Conservation (phyloP, 2,113 vertebrate species). For the Phodopus roborovskii region DNA sequence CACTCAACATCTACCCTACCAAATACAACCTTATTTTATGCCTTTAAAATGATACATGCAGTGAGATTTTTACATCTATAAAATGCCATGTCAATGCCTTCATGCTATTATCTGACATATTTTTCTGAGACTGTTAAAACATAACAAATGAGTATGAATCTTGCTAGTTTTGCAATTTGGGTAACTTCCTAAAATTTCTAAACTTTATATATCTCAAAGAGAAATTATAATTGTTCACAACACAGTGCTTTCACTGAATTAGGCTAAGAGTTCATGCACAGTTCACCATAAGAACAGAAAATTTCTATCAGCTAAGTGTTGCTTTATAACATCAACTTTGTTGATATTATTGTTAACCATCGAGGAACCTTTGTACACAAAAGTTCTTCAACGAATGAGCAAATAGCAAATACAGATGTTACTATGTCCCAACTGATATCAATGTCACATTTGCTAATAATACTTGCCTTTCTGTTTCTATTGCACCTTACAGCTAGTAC, state of each 20-base stretch:
- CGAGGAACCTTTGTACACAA: not conserved
- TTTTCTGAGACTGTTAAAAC: not conserved
- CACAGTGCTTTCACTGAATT: not conserved
- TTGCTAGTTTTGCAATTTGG: not conserved
- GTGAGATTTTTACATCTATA: not conserved
- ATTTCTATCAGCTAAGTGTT: not conserved
- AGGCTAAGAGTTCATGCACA: fast-evolving
- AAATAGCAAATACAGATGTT: not conserved
- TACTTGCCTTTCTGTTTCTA: not conserved
- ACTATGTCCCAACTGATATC: not conserved
- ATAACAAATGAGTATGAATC: not conserved
- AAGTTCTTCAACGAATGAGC: not conserved
- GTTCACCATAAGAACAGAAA: not conserved
- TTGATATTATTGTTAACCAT: not conserved
- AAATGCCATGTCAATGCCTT: not conserved
- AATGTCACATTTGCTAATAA: not conserved
- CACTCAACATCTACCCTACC: not conserved
- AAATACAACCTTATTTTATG: not conserved
- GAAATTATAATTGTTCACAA: not conserved
- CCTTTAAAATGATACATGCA: slow-evolving; percentile 13
- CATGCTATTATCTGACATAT: not conserved
- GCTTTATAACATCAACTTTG: not conserved
- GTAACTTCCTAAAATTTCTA: not conserved
- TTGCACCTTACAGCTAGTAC: fast-evolving
- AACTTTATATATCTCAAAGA: not conserved